phyloP scores from a whole-genome alignment of 2,113 vertebrate genomes.

The Micronycteris hirsuta region DNA sequence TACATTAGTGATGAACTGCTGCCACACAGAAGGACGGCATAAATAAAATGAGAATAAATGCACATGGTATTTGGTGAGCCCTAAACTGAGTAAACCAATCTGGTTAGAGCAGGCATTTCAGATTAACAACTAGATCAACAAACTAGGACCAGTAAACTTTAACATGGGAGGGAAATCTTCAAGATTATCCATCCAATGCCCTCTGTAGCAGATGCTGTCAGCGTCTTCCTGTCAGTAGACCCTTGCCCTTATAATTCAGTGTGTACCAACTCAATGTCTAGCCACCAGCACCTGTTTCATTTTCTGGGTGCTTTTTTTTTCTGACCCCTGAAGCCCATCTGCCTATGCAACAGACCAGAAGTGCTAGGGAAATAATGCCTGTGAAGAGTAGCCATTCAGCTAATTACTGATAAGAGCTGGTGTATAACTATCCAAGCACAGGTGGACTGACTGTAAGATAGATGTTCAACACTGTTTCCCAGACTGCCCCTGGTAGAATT shows the following conservation, averaged over 20 bases:
- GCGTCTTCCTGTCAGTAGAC: background rate
- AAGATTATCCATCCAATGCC: background rate
- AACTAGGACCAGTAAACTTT: background rate
- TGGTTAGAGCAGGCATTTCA: background rate
- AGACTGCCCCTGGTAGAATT: background rate
- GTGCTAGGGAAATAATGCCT: background rate
- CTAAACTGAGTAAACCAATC: background rate
- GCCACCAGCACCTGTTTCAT: background rate
- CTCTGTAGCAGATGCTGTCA: background rate
- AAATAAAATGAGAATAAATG: background rate
- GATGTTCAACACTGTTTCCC: background rate
- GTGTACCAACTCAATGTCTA: background rate
- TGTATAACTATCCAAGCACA: background rate
- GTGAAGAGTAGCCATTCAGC: background rate
- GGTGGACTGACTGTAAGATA: background rate
- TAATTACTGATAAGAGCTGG: background rate
- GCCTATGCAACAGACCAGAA: background rate
- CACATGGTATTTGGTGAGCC: background rate
- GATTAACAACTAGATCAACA: background rate
- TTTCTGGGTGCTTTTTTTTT: background rate
- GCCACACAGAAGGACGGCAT: background rate
- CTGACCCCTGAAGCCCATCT: background rate
- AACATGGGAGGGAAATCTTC: background rate
- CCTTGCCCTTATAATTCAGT: background rate
- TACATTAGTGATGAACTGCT: background rate